Evolutionary conservation across 2,113 vertebrate genomes (phyloP), one percentile per base, ranked within the genome.

Genomic region (Perognathus longimembris): DNA sequence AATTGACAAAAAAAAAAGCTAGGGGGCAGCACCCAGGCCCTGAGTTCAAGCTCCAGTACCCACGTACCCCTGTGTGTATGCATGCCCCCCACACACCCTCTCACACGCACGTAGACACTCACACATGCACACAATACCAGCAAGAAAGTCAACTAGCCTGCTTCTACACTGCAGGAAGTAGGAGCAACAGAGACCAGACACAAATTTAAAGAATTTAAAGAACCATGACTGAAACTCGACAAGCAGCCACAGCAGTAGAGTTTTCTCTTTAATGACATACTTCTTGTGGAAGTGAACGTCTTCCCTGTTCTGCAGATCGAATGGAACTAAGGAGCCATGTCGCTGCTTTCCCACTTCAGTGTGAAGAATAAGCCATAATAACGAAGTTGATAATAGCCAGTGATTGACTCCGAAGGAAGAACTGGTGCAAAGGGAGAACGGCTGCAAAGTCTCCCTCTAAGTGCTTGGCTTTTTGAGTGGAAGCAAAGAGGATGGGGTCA

Each of bases 191-290:
- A 50, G 24, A 64, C 18, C 24, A 28, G 38, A 61, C 21, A 78
- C 85, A 88, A 17, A 80, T 38, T 82, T 73, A 95, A 77, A 95
- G 89, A 67, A 87, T 59, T 0, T 79, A 81, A 84, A 89, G 91
- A 67, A 91, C 12, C 0, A 2, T 18, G 45, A 63, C 87, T 96
- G 90, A 14, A 54, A 54, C 50, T 54, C 4, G 50, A 54, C 11
- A 54, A 38, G 83, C 89, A 88, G 50, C 50, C 89, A 94, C 94
- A 69, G 75, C 40, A 32, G 64, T 36, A 28, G 63, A 24, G 18
- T 73, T 73, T 63, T 89, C 69, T 85, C 57, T 80, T 50, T 81
- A 61, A 89, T 73, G 24, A 76, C 80, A 28, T 14, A 30, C n/a
- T 40, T 84, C 50, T 36, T 89, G 0, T 11, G 74, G 63, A 92